Conservation (phyloP, 1,140 invertebrate genomes). For the Ceratosolen fusciceps region DNA sequence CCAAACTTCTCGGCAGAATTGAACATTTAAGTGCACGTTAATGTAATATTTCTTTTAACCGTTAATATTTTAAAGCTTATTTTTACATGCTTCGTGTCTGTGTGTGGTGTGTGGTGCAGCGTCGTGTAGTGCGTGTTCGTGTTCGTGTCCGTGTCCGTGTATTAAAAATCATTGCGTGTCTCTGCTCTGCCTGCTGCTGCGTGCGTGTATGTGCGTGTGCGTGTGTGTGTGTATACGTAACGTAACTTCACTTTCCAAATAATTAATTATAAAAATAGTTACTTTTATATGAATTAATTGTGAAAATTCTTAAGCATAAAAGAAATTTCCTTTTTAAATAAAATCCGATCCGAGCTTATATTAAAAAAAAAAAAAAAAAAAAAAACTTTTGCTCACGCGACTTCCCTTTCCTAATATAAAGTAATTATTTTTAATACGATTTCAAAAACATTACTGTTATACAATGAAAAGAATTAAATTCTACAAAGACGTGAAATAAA, state of each 20-base stretch:
- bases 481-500: conserved; percentile 30
- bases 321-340: conserved; percentile 1
- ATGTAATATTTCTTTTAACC: not conserved
- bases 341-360: conserved; percentile 7
- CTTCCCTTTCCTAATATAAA: not conserved
- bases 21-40: conserved; percentile 22
- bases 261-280: conserved; percentile 38
- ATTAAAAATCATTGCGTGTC: too few relatives aligned
- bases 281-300: conserved; percentile 15
- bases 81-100: too few relatives aligned
- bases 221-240: too few relatives aligned
- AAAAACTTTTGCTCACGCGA: conserved; percentile 6
- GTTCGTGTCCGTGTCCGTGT: too few relatives aligned
- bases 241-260: conserved; percentile 11
- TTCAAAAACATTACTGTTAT: conserved; percentile 10
- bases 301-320: conserved; percentile 23
- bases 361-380: too few relatives aligned
- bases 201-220: too few relatives aligned
- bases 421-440: conserved; percentile 23
- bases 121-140: too few relatives aligned
- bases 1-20: conserved; percentile 2
- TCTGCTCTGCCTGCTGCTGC: too few relatives aligned
- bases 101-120: too few relatives aligned
- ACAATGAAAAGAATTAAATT: conserved; percentile 11
- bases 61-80: conserved; percentile 21